A percentile compares a stretch with the other conserved stretches of the same genome.
Conservation (phyloP, 2,888 invertebrate species). For the Drosophila tanythrix region DNA sequence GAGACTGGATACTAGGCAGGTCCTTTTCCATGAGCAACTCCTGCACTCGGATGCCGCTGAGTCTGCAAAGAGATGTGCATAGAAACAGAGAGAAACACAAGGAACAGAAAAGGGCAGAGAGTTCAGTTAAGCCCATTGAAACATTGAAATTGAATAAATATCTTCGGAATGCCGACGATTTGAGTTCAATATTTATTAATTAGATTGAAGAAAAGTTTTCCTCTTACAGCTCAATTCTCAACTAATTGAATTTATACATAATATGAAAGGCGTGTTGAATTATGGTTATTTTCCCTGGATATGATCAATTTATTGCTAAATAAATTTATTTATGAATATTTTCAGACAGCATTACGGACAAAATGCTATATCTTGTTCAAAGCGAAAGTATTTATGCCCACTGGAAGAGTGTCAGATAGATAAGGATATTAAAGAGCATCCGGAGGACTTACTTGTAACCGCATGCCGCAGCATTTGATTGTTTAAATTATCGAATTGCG, state of each 20-base stretch:
- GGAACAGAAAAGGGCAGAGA: background rate
- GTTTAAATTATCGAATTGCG: conserved; percentile 83
- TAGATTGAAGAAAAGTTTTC: background rate
- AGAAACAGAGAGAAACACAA: background rate
- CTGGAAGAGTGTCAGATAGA: background rate
- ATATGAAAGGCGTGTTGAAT: background rate
- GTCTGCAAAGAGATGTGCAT: conserved; percentile 34
- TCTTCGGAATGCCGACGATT: background rate
- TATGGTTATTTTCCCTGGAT: background rate
- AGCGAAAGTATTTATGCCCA: background rate
- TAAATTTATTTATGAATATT: background rate
- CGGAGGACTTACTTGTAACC: conserved; percentile 67
- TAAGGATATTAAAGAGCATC: background rate
- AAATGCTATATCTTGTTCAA: background rate
- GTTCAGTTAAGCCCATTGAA: background rate
- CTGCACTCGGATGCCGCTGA: conserved; percentile 41
- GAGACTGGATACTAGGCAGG: conserved; percentile 54
- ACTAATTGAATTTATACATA: background rate
- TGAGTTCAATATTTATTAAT: background rate
- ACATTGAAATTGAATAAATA: background rate
- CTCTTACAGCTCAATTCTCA: background rate
- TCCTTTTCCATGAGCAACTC: conserved; percentile 43
- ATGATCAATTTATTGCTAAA: background rate
- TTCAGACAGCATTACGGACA: background rate
- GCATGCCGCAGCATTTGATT: conserved; percentile 84